A percentile compares a stretch with the other conserved stretches of the same genome.
Evolutionary conservation across 2,113 vertebrate species (phyloP).

Genomic region (Leptobrachium leishanense): DNA sequence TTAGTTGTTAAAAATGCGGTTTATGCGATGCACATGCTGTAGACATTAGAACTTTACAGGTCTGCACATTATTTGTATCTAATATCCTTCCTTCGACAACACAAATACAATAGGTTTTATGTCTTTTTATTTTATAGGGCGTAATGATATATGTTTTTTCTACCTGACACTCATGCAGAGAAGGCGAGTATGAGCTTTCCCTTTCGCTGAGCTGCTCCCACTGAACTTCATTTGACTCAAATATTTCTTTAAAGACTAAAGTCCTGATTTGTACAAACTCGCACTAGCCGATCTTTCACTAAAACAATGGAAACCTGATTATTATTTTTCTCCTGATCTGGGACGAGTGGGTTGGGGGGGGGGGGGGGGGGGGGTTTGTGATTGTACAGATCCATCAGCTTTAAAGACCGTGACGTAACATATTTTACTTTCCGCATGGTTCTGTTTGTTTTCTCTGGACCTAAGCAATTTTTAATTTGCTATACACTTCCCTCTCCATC

Average conservation of each 20-base stretch:
- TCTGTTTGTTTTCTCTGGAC: constrained; percentile 79
- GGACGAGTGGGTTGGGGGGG: neutral
- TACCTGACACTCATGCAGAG: neutral
- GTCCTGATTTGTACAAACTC: constrained; percentile 12
- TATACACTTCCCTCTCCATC: constrained; percentile 84
- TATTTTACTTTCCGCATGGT: constrained; percentile 58
- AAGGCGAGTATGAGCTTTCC: neutral
- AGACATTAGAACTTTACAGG: neutral
- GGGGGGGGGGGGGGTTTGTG: neutral
- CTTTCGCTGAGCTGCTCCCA: constrained; percentile 20
- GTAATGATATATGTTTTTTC: neutral
- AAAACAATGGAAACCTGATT: neutral
- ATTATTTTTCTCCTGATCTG: neutral
- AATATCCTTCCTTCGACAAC: neutral
- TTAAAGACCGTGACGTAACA: constrained; percentile 48
- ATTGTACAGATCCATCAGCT: constrained; percentile 37
- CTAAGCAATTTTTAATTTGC: constrained; percentile 77
- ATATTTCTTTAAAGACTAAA: constrained; percentile 18
- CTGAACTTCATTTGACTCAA: constrained; percentile 15
- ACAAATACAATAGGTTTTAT: neutral
- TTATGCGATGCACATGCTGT: neutral
- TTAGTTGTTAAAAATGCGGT: too few species aligned
- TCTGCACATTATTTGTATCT: constrained; percentile 48
- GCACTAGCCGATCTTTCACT: neutral
- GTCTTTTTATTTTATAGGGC: neutral